phyloP scores from a whole-genome alignment of 1,140 invertebrate species.

The Drosophila orosa region DNA sequence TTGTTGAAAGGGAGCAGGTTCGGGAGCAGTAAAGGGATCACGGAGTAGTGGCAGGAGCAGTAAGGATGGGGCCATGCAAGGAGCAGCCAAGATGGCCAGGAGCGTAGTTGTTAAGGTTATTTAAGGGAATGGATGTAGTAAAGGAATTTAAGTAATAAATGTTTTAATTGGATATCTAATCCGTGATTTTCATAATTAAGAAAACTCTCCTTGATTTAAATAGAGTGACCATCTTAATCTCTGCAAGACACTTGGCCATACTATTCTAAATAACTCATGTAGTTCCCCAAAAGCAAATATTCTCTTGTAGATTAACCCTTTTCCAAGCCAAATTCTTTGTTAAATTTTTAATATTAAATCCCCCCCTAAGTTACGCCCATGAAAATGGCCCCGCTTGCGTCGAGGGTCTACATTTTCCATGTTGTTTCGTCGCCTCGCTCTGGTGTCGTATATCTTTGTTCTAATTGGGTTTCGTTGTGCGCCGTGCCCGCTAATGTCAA shows the following conservation, averaged over 20 bases:
- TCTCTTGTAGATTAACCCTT: neutral
- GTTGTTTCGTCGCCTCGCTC: slow-evolving; percentile 80
- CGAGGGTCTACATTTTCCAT: slow-evolving; percentile 71
- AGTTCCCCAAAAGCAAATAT: neutral
- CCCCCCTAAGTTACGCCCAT: slow-evolving; percentile 9
- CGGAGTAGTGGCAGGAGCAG: slow-evolving; percentile 4
- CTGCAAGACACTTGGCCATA: neutral
- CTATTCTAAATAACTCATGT: neutral
- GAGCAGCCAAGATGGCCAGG: slow-evolving; percentile 26
- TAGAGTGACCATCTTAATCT: neutral
- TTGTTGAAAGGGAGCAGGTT: slow-evolving; percentile 61
- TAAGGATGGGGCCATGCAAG: slow-evolving; percentile 7
- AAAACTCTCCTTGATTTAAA: neutral
- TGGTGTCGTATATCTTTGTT: slow-evolving; percentile 79
- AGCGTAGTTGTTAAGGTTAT: neutral
- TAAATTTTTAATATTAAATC: neutral
- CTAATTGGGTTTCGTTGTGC: slow-evolving; percentile 82
- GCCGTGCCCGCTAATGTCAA: slow-evolving; percentile 77
- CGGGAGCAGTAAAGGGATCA: slow-evolving; percentile 3
- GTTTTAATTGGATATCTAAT: neutral
- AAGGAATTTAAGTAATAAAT: neutral
- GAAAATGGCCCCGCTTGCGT: slow-evolving; percentile 32
- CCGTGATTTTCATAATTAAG: neutral
- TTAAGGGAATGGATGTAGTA: neutral
- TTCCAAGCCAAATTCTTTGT: neutral